Evolutionary conservation across 2,797 vertebrate species (phyloP), one percentile per base, ranked within the genome.

Genomic region (Garrulus glandarius): DNA sequence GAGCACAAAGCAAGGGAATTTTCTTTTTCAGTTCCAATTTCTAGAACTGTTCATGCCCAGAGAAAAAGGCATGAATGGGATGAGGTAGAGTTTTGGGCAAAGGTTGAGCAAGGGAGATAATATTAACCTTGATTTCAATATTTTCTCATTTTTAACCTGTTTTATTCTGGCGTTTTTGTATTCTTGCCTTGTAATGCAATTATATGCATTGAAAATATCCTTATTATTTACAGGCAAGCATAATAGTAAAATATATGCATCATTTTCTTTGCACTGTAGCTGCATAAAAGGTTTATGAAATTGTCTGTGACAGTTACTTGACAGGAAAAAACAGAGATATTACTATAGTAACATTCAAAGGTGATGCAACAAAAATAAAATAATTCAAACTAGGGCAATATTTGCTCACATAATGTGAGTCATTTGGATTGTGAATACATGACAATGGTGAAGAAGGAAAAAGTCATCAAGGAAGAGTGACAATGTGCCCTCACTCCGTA

Each of bases 281-380:
- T 84, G 30, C 55, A 68, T 57, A 78, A 89, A 87, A 80, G 13
- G n/a, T 95, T 91, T 87, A 68, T 60, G 39, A 84, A 93, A 89
- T 79, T 84, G 27, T 46, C 81, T 87, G 47, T 88, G 80, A 82
- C 83, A 82, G 80, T 59, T 86, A 6, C 29, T 81, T 89, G 70
- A 95, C 85, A 84, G 85, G 70, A 65, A 79, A 93, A 89, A 88
- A 0, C 36, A 79, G 26, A 94, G 60, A 44, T 72, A 95, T 96
- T 95, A 89, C 90, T 96, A 95, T 82, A 95, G 92, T 90, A 96
- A 95, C 90, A 94, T 56, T 81, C 47, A 59, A 93, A 95, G 79
- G 44, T 92, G 50, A 67, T 63, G 80, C 39, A 95, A 65, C 2
- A 2, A 94, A 93, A 96, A 94, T 81, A 87, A 93, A 92, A 83